Base-by-base conservation (phyloP, 2,888 invertebrate species). In the Plebejus anna region DNA sequence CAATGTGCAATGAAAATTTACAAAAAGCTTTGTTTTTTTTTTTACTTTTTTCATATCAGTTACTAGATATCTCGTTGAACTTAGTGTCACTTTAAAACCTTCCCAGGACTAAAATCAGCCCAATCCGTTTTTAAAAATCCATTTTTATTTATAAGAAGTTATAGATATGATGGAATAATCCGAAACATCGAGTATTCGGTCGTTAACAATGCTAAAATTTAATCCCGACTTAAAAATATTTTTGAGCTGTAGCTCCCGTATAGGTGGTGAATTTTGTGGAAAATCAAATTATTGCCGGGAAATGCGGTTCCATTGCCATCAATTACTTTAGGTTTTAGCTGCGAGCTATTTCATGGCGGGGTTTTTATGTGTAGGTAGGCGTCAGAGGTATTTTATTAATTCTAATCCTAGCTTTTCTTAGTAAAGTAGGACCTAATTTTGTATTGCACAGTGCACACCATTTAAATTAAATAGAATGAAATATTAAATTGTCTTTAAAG, bases 201-300 rank as follows among this genome's bases (percentile, higher is more conserved):
- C 22, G 59, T 22, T 59, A 59, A 2, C 59, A 22, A 22, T 59
- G 22, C 22, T 59, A 6, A 61, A 28, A 61, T 28, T 61, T 28
- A 28, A 66, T 66, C 66, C 66, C 11, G 7, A 28, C 32, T 9
- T 11, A 36, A 13, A 66, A 66, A 66, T 36, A 66, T 36, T 66
- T 66, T 36, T 36, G 66, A 32, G 66, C 5, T 32, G 28, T 66
- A 36, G 28, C 11, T 22, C 22, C 47, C 4, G 51, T 22, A 42
- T n/a, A 42, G 22, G 22, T 66, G 66, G 13, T 5, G 32, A 66
- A 66, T 66, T 66, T 66, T 28, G 66, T 2, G 59, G 59, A 22
- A 59, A 59, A 59, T 59, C n/a, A 59, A 59, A 22, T 59, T 59
- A 59, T 59, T 22, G 59, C n/a, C 16, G 66, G 13, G 66, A 66